Percentiles rank a stretch among this genome's conserved stretches.
phyloP scores from a whole-genome alignment of 2,888 invertebrate species.

The Oscheius myriophilus region DNA sequence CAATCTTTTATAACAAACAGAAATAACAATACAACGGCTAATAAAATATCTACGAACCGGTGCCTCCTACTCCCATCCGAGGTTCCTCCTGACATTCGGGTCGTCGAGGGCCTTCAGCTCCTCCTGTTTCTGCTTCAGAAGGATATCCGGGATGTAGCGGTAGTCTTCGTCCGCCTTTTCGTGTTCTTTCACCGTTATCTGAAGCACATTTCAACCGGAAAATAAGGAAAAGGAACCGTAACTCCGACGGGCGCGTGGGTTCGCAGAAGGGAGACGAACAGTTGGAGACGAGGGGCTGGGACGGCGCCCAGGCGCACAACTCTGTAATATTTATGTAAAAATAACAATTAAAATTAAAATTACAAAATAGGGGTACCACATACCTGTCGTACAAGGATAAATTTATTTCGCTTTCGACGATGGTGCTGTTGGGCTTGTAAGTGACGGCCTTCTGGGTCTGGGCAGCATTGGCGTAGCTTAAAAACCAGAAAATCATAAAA shows the following conservation, averaged over 20 bases:
- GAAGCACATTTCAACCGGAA: not conserved
- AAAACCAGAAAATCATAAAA: constrained; percentile 15
- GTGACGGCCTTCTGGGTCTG: constrained; percentile 56
- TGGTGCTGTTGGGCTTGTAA: constrained; percentile 61
- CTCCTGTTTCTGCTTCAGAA: constrained; percentile 63
- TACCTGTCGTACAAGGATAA: constrained; percentile 60
- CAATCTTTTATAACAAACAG: too few relatives aligned
- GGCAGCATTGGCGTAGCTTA: constrained; percentile 66
- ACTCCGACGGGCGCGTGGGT: constrained; percentile 66
- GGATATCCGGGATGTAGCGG: constrained; percentile 67
- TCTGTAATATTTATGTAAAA: constrained; percentile 2
- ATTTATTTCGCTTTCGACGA: constrained; percentile 57
- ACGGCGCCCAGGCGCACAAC: constrained; percentile 44
- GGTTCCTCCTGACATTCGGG: constrained; percentile 60
- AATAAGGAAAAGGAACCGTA: constrained; percentile 33
- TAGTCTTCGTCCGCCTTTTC: constrained; percentile 66
- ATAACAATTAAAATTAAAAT: too few relatives aligned
- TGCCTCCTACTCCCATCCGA: constrained; percentile 64
- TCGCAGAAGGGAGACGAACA: constrained; percentile 58
- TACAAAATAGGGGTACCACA: too few relatives aligned
- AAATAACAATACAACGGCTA: too few relatives aligned
- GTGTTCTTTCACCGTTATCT: constrained; percentile 66
- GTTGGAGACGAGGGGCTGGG: constrained; percentile 58
- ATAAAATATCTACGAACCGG: too few relatives aligned
- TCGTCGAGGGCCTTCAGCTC: constrained; percentile 68